These are phyloP conservation scores for Periophthalmus magnuspinnatus DNA, from an alignment of 2,797 vertebrate species.

Conservation along the genomic window DNA sequence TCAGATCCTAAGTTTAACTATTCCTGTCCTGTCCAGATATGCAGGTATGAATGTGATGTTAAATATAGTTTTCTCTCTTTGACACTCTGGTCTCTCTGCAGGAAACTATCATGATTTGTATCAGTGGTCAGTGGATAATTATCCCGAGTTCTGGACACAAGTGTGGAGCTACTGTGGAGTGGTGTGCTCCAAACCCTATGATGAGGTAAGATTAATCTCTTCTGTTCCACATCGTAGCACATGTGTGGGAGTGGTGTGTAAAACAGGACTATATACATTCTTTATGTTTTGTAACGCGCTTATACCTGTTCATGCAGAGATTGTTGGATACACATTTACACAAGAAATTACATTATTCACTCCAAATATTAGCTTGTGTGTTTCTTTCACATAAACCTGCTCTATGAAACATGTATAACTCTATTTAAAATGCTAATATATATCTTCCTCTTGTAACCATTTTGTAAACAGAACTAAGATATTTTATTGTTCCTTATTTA, in stretches of 20 bases:
- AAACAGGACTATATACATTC: background rate
- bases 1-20: background rate
- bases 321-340: background rate
- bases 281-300: too few relatives aligned
- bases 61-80: background rate
- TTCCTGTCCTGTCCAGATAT: background rate
- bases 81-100: slow-evolving; percentile 53
- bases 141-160: slow-evolving; percentile 90
- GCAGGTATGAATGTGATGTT: background rate
- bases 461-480: background rate
- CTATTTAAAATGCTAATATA: background rate
- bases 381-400: background rate
- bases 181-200: slow-evolving; percentile 81
- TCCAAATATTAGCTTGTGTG: background rate
- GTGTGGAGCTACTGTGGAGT: slow-evolving; percentile 93
- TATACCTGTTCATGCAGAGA: background rate
- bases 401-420: background rate
- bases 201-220: slow-evolving; percentile 78
- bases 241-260: too few relatives aligned
- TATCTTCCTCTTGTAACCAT: background rate
- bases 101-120: slow-evolving; percentile 90
- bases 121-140: slow-evolving; percentile 90
- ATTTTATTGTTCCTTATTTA: background rate
- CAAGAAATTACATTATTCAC: background rate
- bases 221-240: background rate